Base-by-base conservation (phyloP, 2,888 invertebrate genomes). In the Notocelia uddmanniana region DNA sequence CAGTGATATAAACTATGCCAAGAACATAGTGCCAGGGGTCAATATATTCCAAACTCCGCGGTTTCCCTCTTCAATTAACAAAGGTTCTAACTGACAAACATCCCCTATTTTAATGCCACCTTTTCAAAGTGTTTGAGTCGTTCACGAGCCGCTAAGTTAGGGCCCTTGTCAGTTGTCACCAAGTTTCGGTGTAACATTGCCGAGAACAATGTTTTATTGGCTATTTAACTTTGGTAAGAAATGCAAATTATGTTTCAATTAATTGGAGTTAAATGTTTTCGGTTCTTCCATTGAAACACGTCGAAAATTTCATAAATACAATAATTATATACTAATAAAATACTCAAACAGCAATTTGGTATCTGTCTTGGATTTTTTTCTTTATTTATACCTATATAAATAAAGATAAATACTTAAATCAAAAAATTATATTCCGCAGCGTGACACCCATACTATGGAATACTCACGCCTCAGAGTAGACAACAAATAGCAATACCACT, bases 81-180 rank as follows among this genome's bases (percentile, higher is more conserved):
- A 55, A 23, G 26, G 55, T n/a, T n/a, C 9, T 13, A 55, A 55
- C 9, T 26, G n/a, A 23, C 26, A 9, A 26, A 23, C 8, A 26
- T 52, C 15, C 23, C 15, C 26, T n/a, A 55, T n/a, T 23, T n/a
- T 26, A 9, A n/a, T 55, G n/a, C 6, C 5, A 6, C 26, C 55
- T 26, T 55, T 26, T 15, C 15, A 15, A 13, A 21, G 21, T 15
- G 23, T 55, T 55, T n/a, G 15, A 55, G n/a, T n/a, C 19, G 26
- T 55, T 26, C 21, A 26, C 59, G 41, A 59, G 59, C 41, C 37
- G 37, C 21, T 21, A 41, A 62, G 31, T 62, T 31, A 50, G 48
- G 31, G 31, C 48, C 8, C 31, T 48, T 31, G 62, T 62, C 48
- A 19, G 62, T 13, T 31, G 48, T 62, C 48, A 26, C 31, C 23